These are phyloP conservation scores for Ceyx cyanopectus DNA, from an alignment of 2,113 vertebrate genomes.

Conservation along the genomic window DNA sequence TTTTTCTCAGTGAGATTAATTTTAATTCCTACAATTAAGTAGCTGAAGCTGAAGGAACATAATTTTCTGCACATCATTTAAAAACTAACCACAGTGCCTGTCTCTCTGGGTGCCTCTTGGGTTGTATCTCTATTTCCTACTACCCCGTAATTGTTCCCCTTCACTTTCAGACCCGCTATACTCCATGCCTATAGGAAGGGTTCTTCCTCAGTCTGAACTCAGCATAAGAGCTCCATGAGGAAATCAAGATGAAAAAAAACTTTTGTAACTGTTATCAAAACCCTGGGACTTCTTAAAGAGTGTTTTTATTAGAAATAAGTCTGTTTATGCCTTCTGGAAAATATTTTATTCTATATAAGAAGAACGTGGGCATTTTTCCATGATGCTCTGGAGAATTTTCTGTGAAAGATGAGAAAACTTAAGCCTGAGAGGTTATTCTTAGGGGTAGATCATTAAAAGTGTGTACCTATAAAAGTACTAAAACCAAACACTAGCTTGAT, in stretches of 20 bases:
- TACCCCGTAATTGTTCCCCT: neutral
- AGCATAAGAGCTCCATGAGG: neutral
- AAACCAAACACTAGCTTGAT: neutral
- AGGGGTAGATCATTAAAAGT: neutral
- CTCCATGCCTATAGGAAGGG: neutral
- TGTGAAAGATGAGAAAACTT: neutral
- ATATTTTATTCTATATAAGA: neutral
- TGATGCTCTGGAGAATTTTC: neutral
- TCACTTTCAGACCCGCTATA: neutral
- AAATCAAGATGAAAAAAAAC: neutral
- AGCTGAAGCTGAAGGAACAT: neutral
- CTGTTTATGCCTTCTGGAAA: constrained; percentile 22
- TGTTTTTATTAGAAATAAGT: constrained; percentile 9
- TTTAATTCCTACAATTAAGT: neutral
- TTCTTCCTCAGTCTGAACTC: constrained; percentile 10
- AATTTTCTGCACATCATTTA: neutral
- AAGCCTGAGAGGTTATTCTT: neutral
- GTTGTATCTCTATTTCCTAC: constrained; percentile 4
- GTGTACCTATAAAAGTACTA: neutral
- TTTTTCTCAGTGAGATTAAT: neutral
- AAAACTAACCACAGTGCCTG: neutral
- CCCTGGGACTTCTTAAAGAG: neutral
- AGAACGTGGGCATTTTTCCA: neutral
- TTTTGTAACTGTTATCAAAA: constrained; percentile 11
- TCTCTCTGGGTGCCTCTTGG: neutral